Evolutionary conservation across 2,797 vertebrate genomes (phyloP).

Genomic region (Bovichtus variegatus): DNA sequence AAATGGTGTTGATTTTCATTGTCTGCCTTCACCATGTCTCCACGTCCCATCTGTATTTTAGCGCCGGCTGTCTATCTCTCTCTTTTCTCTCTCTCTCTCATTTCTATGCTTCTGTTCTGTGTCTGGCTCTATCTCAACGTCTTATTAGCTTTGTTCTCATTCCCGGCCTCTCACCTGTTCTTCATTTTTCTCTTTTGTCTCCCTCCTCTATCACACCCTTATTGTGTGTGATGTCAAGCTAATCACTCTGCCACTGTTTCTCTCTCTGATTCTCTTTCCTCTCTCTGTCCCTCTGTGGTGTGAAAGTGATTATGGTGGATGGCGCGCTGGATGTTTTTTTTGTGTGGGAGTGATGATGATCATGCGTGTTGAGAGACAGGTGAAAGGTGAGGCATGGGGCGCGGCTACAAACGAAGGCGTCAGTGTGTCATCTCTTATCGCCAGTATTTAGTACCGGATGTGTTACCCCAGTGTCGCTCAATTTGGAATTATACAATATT

Average conservation of each 20-base stretch:
- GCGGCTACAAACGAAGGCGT: slow-evolving; percentile 49
- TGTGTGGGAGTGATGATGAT: slow-evolving; percentile 43
- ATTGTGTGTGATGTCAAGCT: slow-evolving; percentile 65
- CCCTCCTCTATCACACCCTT: slow-evolving; percentile 45
- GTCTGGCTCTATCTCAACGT: slow-evolving; percentile 55
- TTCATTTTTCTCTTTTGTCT: slow-evolving; percentile 46
- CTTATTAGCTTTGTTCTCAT: slow-evolving; percentile 72
- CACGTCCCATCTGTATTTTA: slow-evolving; percentile 42
- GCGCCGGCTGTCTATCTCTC: slow-evolving; percentile 29
- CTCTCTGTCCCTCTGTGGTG: slow-evolving; percentile 47
- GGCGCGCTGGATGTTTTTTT: slow-evolving; percentile 44
- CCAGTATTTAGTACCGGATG: slow-evolving; percentile 51
- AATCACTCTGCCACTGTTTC: slow-evolving; percentile 59
- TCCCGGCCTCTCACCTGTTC: slow-evolving; percentile 67
- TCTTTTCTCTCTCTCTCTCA: slow-evolving; percentile 10
- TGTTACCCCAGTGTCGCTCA: slow-evolving; percentile 54
- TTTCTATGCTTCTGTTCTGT: slow-evolving; percentile 40
- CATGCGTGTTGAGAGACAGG: slow-evolving; percentile 63
- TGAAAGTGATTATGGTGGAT: slow-evolving; percentile 61
- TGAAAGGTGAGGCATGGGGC: slow-evolving; percentile 62
- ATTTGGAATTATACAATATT: slow-evolving; percentile 69
- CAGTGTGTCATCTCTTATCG: slow-evolving; percentile 66
- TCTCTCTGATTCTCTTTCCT: slow-evolving; percentile 26
- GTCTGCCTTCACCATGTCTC: slow-evolving; percentile 37
- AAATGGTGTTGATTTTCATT: slow-evolving; percentile 67